Conservation (phyloP, 2,888 invertebrate genomes). For the Idaea biselata region DNA sequence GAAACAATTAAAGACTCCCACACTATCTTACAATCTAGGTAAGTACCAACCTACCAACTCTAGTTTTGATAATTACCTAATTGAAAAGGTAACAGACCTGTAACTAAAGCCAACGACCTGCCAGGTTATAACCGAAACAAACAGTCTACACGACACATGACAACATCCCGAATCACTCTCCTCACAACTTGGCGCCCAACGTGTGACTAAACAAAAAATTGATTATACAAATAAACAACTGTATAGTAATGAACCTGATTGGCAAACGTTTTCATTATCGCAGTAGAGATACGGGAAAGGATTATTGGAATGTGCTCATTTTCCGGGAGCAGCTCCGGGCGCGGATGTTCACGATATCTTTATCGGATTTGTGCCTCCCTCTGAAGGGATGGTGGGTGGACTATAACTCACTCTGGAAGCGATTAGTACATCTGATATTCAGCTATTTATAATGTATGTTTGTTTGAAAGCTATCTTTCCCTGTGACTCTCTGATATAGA, state of each 20-base stretch:
- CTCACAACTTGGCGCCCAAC: slow-evolving; percentile 17
- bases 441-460: background rate
- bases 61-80: too few relatives aligned
- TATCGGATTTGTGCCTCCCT: slow-evolving; percentile 1
- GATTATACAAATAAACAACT: background rate
- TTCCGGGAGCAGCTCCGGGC: background rate
- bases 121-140: too few relatives aligned
- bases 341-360: background rate
- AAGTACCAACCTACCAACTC: too few relatives aligned
- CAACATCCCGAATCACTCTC: background rate
- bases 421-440: background rate
- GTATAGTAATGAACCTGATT: background rate
- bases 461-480: background rate
- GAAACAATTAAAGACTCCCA: too few relatives aligned
- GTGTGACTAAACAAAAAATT: slow-evolving; percentile 2
- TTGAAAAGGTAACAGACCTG: too few relatives aligned
- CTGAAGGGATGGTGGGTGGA: slow-evolving; percentile 3
- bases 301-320: background rate
- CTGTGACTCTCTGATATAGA: too few relatives aligned
- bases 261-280: slow-evolving; percentile 10
- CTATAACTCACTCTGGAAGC: background rate
- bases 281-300: background rate
- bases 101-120: too few relatives aligned
- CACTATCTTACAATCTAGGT: too few relatives aligned
- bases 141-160: too few relatives aligned